Conservation (phyloP, 1,140 invertebrate genomes). For the Nomia melanderi region DNA sequence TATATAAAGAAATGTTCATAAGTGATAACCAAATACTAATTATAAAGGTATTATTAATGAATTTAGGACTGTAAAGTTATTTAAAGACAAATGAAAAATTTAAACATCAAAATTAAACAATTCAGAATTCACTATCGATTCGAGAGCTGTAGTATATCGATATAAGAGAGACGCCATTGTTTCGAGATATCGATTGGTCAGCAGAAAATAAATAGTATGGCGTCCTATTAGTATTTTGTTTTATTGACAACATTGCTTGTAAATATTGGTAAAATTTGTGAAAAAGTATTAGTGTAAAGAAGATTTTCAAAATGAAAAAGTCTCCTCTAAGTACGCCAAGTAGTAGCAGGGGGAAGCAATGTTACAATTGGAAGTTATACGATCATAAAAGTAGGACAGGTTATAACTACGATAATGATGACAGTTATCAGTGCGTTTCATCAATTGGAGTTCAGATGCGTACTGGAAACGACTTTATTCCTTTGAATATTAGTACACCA, state of each 20-base stretch:
- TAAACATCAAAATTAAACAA: too few relatives aligned
- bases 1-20: too few relatives aligned
- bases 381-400: conserved; percentile 47
- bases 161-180: background rate
- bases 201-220: background rate
- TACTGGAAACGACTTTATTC: conserved; percentile 64
- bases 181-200: conserved; percentile 21
- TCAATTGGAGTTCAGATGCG: conserved; percentile 24
- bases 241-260: conserved; percentile 26
- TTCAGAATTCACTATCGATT: background rate
- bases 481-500: conserved; percentile 61
- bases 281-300: background rate
- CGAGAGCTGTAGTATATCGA: conserved; percentile 2
- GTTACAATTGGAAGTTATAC: conserved; percentile 51
- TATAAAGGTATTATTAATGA: too few relatives aligned
- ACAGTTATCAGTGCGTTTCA: conserved; percentile 30
- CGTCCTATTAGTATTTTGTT: conserved; percentile 24
- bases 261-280: conserved; percentile 34
- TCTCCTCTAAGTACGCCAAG: conserved; percentile 68
- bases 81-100: too few relatives aligned
- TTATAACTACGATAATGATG: conserved; percentile 48
- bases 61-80: too few relatives aligned
- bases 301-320: conserved; percentile 62
- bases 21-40: too few relatives aligned
- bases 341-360: conserved; percentile 24